Evolutionary conservation across 2,888 invertebrate genomes (phyloP).

Genomic region (Saturnia pavonia): DNA sequence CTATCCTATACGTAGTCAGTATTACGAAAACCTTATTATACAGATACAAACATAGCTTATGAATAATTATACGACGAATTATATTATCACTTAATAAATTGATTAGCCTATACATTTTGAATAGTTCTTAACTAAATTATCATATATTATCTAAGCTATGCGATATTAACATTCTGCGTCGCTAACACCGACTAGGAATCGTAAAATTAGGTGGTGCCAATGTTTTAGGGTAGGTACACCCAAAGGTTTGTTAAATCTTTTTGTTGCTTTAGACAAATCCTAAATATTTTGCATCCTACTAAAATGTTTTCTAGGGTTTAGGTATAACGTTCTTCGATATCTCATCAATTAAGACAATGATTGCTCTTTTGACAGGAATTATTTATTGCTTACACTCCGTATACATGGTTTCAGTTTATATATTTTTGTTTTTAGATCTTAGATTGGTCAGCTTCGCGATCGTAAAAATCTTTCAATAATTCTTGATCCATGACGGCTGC

Average conservation of each 20-base stretch:
- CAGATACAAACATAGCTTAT: no score
- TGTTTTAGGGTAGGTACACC: neutral
- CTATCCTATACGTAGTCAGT: no score
- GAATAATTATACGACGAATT: no score
- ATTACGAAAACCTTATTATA: no score
- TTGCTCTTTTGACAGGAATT: neutral
- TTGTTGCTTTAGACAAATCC: neutral
- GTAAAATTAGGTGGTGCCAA: neutral
- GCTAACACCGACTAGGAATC: neutral
- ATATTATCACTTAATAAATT: no score
- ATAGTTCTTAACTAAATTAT: no score
- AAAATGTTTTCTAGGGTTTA: neutral
- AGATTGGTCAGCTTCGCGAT: conserved; percentile 56
- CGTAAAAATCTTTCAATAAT: conserved; percentile 53
- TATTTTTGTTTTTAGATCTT: conserved; percentile 35
- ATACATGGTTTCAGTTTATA: neutral
- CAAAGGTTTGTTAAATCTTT: neutral
- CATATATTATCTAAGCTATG: no score
- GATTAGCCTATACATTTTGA: no score
- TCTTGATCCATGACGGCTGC: conserved; percentile 49
- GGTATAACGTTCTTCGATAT: neutral
- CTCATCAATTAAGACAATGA: neutral
- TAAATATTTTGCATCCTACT: neutral
- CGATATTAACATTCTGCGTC: no score
- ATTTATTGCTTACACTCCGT: neutral